Conservation (phyloP, 2,888 invertebrate genomes). For the Melanargia galathea region DNA sequence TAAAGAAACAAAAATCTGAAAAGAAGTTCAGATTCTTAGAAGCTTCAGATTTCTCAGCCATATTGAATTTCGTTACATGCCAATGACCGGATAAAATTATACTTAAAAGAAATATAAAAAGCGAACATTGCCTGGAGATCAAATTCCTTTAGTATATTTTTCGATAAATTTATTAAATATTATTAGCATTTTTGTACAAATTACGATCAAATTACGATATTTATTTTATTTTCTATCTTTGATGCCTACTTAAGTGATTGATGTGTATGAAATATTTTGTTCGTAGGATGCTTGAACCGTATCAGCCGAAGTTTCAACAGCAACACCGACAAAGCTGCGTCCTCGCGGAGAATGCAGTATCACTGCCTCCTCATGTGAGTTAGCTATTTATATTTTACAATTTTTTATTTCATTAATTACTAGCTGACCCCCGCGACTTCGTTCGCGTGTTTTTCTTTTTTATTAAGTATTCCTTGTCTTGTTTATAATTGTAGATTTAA, state of each 20-base stretch:
- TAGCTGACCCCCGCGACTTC: too few relatives aligned
- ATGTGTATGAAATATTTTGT: conserved; percentile 11
- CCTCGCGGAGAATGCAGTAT: conserved; percentile 79
- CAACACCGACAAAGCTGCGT: conserved; percentile 91
- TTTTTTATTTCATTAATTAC: not conserved
- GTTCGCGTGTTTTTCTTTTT: too few relatives aligned
- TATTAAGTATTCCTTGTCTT: too few relatives aligned
- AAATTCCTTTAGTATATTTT: too few relatives aligned
- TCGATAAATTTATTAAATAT: not conserved
- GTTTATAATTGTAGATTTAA: too few relatives aligned
- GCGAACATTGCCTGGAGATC: not conserved
- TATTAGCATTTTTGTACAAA: too few relatives aligned
- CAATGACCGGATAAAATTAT: not conserved
- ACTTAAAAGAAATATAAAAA: not conserved
- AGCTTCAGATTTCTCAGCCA: not conserved
- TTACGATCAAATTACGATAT: not conserved
- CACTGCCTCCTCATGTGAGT: conserved; percentile 74
- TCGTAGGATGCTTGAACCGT: conserved; percentile 91
- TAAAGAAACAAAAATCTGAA: too few relatives aligned
- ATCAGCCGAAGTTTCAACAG: conserved; percentile 94
- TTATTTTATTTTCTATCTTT: too few relatives aligned
- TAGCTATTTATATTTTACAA: not conserved
- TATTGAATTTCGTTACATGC: not conserved
- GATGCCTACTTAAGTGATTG: too few relatives aligned
- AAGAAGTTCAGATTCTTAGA: not conserved